Evolutionary conservation across 1,140 invertebrate genomes (phyloP).

Genomic region (Ectropis grisescens): DNA sequence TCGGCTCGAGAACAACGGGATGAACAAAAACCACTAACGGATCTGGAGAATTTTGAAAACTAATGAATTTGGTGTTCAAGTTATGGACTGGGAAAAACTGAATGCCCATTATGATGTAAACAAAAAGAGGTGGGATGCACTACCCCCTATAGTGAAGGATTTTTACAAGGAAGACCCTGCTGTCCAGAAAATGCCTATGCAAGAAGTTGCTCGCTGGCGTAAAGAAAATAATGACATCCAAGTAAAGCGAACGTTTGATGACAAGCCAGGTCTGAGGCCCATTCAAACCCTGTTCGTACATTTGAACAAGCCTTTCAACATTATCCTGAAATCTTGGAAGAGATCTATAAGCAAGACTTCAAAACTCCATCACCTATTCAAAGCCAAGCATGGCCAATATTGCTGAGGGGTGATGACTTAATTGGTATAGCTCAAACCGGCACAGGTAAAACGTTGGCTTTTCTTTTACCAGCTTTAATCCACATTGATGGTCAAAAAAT

Average conservation of each 20-base stretch:
- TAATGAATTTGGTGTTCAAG: constrained; percentile 34
- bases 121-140: constrained; percentile 72
- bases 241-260: constrained; percentile 71
- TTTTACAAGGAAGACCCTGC: constrained; percentile 87
- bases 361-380: constrained; percentile 91
- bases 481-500: constrained; percentile 86
- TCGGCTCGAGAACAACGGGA: constrained; percentile 26
- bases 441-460: constrained; percentile 93
- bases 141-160: constrained; percentile 81
- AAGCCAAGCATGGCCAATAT: constrained; percentile 90
- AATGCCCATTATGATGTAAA: constrained; percentile 67
- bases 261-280: constrained; percentile 42
- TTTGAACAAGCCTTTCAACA: constrained; percentile 89
- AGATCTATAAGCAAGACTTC: constrained; percentile 89
- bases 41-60: constrained; percentile 35
- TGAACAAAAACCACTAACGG: constrained; percentile 11
- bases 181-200: constrained; percentile 75
- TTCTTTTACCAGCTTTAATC: constrained; percentile 90
- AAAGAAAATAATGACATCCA: constrained; percentile 80
- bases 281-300: constrained; percentile 86
- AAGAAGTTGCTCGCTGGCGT: constrained; percentile 75
- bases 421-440: constrained; percentile 96
- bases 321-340: constrained; percentile 86
- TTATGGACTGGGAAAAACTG: constrained; percentile 52
- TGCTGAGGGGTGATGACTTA: constrained; percentile 87